A percentile compares a stretch with the other conserved stretches of the same genome.
Evolutionary conservation across 2,797 vertebrate species (phyloP).

Genomic region (Syndactyla subalaris): DNA sequence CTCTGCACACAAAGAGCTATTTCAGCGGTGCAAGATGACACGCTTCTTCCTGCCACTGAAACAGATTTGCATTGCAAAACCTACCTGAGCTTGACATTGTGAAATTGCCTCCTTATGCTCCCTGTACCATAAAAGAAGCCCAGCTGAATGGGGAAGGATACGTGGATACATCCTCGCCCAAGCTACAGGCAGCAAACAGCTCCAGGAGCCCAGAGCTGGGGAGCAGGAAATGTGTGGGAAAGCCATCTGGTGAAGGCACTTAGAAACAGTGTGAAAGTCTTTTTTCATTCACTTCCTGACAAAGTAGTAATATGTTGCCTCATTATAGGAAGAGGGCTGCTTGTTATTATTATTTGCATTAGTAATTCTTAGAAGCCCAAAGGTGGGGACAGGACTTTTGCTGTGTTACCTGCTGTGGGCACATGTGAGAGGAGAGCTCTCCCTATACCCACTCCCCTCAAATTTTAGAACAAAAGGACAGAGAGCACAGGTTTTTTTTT

Average conservation of each 20-base stretch:
- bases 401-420: not conserved
- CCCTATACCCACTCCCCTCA: not conserved
- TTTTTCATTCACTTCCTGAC: conserved; percentile 65
- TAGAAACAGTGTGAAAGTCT: conserved; percentile 33
- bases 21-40: conserved; percentile 28
- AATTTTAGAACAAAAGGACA: not conserved
- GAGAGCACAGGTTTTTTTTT: not conserved
- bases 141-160: not conserved
- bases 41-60: not conserved
- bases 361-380: not conserved
- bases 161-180: not conserved
- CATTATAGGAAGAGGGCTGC: not conserved
- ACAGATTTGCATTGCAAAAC: conserved; percentile 28
- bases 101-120: conserved; percentile 2
- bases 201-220: conserved; percentile 33
- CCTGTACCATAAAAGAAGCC: not conserved
- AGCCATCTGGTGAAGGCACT: conserved; percentile 63
- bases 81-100: conserved; percentile 33
- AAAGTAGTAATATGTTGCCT: conserved; percentile 56
- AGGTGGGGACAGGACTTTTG: not conserved
- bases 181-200: not conserved
- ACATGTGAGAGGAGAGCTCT: not conserved
- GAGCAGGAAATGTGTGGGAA: conserved; percentile 69
- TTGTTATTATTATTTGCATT: conserved; percentile 8
- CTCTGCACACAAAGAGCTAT: conserved; percentile 32